Evolutionary conservation across 2,113 vertebrate species (phyloP), one percentile per base, ranked within the genome.

Genomic region (Crotalus helleri): DNA sequence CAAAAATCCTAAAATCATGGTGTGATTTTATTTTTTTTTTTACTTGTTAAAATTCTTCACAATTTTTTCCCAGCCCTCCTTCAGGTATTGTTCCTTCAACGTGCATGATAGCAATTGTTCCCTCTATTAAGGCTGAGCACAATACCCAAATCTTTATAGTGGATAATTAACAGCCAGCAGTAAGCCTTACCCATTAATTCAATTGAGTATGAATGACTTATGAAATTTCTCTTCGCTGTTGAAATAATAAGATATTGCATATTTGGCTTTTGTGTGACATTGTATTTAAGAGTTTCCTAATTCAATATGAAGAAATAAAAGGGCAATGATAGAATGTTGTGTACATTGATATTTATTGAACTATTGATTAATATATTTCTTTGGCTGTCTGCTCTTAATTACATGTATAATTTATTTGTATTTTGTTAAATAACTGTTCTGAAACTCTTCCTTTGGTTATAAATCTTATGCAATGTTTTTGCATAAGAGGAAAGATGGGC

Each of bases 161-260:
- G 92, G 92, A 95, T 96, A 96, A 97, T 97, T 97, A 96, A 96
- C 92, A 96, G 94, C 94, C 94, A 94, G 95, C 88, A 95, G 92
- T 94, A 93, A 96, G 95, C 95, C 93, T 96, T 94, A 46, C 92
- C 93, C 46, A 0, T 96, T 96, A 95, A 94, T 96, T 96, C 95
- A 97, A 92, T 92, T 89, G 95, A 61, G 39, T 96, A 94, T 92
- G 94, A 96, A 97, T 88, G 61, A 96, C 93, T 96, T 96, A 96
- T 89, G 88, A 96, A 97, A 96, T 96, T 95, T 93, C 93, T 88
- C 92, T 96, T 96, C 95, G 26, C 94, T 91, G 94, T 91, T 92
- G 93, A 97, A 95, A 95, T 94, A 96, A 94, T 93, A 93, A 90
- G 90, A 93, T 96, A 93, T 94, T 88, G 74, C 93, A 90, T 89